phyloP scores from a whole-genome alignment of 2,888 invertebrate genomes.

The Strigamia maritima region DNA sequence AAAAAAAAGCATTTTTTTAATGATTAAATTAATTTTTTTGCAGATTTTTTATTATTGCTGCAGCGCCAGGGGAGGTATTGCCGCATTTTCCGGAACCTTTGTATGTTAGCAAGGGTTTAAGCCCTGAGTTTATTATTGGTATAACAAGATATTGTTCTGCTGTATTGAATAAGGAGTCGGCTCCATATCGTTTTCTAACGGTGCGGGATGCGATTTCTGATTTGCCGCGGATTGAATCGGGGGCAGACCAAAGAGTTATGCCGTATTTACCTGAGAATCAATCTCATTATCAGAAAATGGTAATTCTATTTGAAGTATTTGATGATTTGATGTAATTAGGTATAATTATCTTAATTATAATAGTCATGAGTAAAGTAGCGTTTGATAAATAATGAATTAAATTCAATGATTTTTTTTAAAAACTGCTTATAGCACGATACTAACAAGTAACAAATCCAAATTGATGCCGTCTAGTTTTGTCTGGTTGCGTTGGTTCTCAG shows the following conservation, averaged over 20 bases:
- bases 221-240: slow-evolving; percentile 70
- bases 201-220: slow-evolving; percentile 81
- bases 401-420: too few relatives aligned
- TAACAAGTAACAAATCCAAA: too few relatives aligned
- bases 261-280: slow-evolving; percentile 67
- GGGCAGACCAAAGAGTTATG: slow-evolving; percentile 66
- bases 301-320: slow-evolving; percentile 44
- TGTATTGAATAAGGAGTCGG: slow-evolving; percentile 65
- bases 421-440: too few relatives aligned
- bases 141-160: slow-evolving; percentile 58
- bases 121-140: slow-evolving; percentile 63
- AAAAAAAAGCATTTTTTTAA: not conserved
- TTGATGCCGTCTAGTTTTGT: too few relatives aligned
- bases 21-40: slow-evolving; percentile 38
- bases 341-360: too few relatives aligned
- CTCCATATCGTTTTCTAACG: slow-evolving; percentile 72
- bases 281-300: slow-evolving; percentile 69
- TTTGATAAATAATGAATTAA: too few relatives aligned
- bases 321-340: too few relatives aligned
- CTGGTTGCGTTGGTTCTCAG: too few relatives aligned
- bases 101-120: slow-evolving; percentile 71
- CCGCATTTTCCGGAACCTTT: slow-evolving; percentile 76
- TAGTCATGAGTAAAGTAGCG: too few relatives aligned
- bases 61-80: slow-evolving; percentile 71
- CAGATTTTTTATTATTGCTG: slow-evolving; percentile 71